Conservation (phyloP, 2,888 invertebrate genomes). For the Serripes groenlandicus region DNA sequence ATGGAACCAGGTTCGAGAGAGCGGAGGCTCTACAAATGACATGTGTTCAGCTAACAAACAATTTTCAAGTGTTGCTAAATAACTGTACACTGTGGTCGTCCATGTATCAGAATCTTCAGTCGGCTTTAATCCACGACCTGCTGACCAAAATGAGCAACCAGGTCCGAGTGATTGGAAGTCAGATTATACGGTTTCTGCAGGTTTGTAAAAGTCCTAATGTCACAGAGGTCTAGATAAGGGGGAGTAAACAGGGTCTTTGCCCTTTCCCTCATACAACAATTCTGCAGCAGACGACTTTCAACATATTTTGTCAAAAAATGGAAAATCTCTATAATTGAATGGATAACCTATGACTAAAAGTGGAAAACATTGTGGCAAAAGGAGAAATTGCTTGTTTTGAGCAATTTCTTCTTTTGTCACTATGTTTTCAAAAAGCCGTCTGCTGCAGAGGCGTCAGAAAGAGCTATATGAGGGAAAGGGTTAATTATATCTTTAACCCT, state of each 20-base stretch:
- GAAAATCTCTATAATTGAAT: no score
- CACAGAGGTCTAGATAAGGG: no score
- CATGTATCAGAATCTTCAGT: constrained; percentile 72
- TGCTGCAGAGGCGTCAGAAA: no score
- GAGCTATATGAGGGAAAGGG: no score
- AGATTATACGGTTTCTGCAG: constrained; percentile 81
- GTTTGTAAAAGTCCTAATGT: no score
- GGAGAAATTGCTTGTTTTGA: background rate
- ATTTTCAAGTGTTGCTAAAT: constrained; percentile 73
- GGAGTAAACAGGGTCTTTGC: no score
- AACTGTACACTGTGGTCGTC: constrained; percentile 77
- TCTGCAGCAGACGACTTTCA: no score
- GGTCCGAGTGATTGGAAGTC: constrained; percentile 76
- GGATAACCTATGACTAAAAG: background rate
- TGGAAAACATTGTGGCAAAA: background rate
- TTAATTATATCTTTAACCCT: no score
- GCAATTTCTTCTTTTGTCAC: background rate
- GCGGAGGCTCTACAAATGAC: constrained; percentile 29
- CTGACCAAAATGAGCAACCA: constrained; percentile 72
- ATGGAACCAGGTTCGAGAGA: constrained; percentile 19
- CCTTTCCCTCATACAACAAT: no score
- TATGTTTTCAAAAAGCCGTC: background rate
- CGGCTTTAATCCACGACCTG: constrained; percentile 77
- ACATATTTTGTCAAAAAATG: no score
- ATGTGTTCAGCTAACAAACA: constrained; percentile 64